These are phyloP conservation scores for Rhinoptilus africanus DNA, from an alignment of 2,113 vertebrate species.

Conservation along the genomic window DNA sequence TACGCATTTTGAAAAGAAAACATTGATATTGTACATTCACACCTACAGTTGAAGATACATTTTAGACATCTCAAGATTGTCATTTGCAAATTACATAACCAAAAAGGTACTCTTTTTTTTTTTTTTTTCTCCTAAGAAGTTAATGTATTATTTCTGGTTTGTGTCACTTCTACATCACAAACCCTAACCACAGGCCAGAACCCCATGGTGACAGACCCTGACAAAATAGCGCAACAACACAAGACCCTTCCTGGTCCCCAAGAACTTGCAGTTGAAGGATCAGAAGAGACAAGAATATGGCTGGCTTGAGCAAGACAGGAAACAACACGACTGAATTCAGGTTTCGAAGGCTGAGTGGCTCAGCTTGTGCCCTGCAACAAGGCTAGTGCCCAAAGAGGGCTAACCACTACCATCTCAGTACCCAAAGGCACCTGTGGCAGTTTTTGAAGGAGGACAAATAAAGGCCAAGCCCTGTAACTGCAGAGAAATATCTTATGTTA, in stretches of 20 bases:
- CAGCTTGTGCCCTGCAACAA: neutral
- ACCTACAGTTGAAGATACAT: neutral
- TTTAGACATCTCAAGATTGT: neutral
- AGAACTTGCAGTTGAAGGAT: neutral
- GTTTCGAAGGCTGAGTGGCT: neutral
- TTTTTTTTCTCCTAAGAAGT: neutral
- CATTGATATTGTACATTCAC: conserved; percentile 3
- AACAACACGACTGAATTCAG: accelerated
- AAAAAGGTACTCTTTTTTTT: neutral
- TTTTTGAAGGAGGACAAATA: neutral
- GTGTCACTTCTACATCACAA: neutral
- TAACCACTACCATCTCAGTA: neutral
- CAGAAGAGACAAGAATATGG: neutral
- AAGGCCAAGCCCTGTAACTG: neutral
- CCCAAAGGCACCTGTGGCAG: neutral
- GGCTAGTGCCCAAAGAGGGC: too few relatives aligned
- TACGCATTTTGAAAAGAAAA: conserved; percentile 14
- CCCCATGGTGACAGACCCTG: neutral
- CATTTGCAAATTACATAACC: conserved; percentile 11
- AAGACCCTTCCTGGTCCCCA: neutral
- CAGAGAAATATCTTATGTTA: neutral
- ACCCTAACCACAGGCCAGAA: neutral
- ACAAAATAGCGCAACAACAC: neutral
- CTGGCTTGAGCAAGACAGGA: neutral
- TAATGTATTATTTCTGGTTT: neutral